phyloP scores from a whole-genome alignment of 2,888 invertebrate genomes.

The Phyllotreta cruciferae region DNA sequence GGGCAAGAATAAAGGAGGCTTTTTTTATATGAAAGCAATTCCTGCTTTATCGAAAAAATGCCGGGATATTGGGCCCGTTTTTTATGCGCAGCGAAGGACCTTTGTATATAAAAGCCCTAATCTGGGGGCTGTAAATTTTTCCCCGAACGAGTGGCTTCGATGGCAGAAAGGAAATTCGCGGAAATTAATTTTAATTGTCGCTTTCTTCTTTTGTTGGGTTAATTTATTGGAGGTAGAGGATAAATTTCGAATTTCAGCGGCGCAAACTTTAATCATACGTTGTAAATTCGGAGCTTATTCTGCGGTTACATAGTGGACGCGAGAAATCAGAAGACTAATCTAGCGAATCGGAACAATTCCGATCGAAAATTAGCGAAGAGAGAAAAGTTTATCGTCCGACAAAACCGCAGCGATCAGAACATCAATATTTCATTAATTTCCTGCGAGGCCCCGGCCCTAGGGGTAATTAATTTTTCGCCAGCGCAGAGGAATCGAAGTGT shows the following conservation, averaged over 20 bases:
- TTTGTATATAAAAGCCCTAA: slow-evolving; percentile 12
- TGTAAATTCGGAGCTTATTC: too few species aligned
- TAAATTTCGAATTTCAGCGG: too few species aligned
- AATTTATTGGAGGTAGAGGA: too few species aligned
- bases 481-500: neutral
- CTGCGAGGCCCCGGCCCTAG: slow-evolving; percentile 1
- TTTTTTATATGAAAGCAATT: slow-evolving; percentile 36
- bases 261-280: too few species aligned
- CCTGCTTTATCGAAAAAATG: slow-evolving; percentile 37
- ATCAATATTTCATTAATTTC: slow-evolving; percentile 36
- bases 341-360: slow-evolving; percentile 22
- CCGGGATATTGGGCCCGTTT: slow-evolving; percentile 38
- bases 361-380: slow-evolving; percentile 18
- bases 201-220: too few species aligned
- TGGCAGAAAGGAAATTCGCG: slow-evolving; percentile 1
- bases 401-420: slow-evolving; percentile 22
- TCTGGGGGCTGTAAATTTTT: slow-evolving; percentile 10
- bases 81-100: slow-evolving; percentile 33
- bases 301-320: too few species aligned
- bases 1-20: slow-evolving; percentile 51
- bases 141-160: neutral
- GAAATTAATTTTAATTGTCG: too few species aligned
- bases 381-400: slow-evolving; percentile 25
- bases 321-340: slow-evolving; percentile 14
- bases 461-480: slow-evolving; percentile 16